These are phyloP conservation scores for Remorina albescens DNA, from an alignment of 2,797 vertebrate species.

Conservation along the genomic window DNA sequence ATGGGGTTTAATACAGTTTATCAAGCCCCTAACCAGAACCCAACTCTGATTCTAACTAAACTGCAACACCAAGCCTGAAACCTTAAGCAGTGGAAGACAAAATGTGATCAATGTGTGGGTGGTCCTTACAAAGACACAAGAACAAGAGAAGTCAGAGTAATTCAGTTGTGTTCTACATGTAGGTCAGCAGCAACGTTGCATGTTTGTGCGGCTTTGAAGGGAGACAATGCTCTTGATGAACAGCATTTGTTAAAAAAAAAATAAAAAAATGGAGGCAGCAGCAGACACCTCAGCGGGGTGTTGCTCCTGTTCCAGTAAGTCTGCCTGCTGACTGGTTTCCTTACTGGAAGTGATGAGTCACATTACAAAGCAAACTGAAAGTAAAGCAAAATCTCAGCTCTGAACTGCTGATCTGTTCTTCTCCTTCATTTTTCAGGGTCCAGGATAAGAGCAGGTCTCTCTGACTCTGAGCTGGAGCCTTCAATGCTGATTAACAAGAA, in stretches of 20 bases:
- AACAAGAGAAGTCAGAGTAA: slow-evolving; percentile 1
- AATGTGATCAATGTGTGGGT: not conserved
- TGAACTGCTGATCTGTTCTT: not conserved
- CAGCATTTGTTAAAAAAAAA: not conserved
- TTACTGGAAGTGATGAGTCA: slow-evolving; percentile 75
- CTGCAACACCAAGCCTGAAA: not conserved
- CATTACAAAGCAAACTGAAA: slow-evolving; percentile 55
- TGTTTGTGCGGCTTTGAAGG: not conserved
- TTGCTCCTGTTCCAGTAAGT: slow-evolving; percentile 66
- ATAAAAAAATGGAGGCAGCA: not conserved
- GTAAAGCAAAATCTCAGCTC: slow-evolving; percentile 18
- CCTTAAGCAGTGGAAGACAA: not conserved
- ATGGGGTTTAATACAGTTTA: not conserved
- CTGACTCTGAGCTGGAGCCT: slow-evolving; percentile 19
- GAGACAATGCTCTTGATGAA: not conserved
- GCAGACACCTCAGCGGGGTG: slow-evolving; percentile 32
- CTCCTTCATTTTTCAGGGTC: slow-evolving; percentile 10
- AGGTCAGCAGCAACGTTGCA: slow-evolving; percentile 31
- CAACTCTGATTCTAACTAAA: not conserved
- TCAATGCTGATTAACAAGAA: slow-evolving; percentile 19
- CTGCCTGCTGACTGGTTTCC: slow-evolving; percentile 47
- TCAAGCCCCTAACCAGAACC: not conserved
- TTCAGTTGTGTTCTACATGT: slow-evolving; percentile 50
- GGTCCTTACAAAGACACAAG: slow-evolving; percentile 21
- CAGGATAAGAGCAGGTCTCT: slow-evolving; percentile 31